Base-by-base conservation (phyloP, 2,113 vertebrate genomes). In the Calyptomena viridis region DNA sequence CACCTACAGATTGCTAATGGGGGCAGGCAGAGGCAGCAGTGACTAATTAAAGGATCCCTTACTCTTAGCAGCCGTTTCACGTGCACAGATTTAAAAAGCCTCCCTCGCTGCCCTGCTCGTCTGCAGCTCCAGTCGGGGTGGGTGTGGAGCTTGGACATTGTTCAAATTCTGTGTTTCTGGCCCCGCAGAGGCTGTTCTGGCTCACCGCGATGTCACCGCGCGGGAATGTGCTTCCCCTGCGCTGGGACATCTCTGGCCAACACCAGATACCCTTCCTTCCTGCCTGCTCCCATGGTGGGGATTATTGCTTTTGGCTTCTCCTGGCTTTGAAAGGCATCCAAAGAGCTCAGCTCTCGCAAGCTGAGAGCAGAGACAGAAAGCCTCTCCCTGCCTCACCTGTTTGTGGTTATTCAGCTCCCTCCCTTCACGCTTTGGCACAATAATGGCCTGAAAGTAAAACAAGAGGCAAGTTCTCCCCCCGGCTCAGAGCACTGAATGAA, bases 361-460 rank as follows among this genome's bases (percentile, higher is more conserved):
- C 90, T 95, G 96, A 96, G 94, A 97, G 96, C 75, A 6, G 92
- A 97, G 97, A 96, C 89, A 95, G 93, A 94, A 96, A 94, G 64
- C 59, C 86, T 95, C 95, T 96, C 94, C 87, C 94, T 91, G 88
- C 94, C 95, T 98, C 97, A 98, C 97, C 98, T 97, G 97, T 94
- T 97, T 96, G 97, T 97, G 97, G 97, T 97, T 98, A 98, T 96
- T 93, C 96, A 94, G 71, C 89, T 95, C 97, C 95, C 95, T 97
- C 96, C 91, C 94, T 96, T 79, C 85, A 89, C 62, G 68, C 92
- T 95, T 55, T 85, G 77, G 96, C 95, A 87, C 78, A 89, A 95
- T 80, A 97, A 96, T 95, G 86, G 95, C 55, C 89, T 80, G 93
- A 94, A 97, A 94, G 90, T 85, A 88, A 92, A 97, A 89, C 79